A percentile compares a stretch with the other conserved stretches of the same genome.
Evolutionary conservation across 2,888 invertebrate species (phyloP).

Genomic region (Allacma fusca): DNA sequence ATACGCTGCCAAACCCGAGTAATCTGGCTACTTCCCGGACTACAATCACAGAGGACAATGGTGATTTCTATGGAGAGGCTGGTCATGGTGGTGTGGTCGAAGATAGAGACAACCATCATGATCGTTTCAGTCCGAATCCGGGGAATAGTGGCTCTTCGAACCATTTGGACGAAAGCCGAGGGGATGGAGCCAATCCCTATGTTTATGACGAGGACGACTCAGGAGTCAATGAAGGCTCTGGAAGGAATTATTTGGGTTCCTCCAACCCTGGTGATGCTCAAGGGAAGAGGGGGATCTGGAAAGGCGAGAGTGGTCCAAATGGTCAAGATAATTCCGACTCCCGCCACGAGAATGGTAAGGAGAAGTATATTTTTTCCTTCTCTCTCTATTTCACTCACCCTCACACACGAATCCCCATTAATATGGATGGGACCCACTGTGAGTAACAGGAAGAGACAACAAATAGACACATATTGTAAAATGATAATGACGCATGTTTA

Average conservation of each 20-base stretch:
- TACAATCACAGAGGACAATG: constrained; percentile 53
- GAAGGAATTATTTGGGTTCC: constrained; percentile 50
- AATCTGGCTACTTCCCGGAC: constrained; percentile 61
- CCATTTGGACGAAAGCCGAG: constrained; percentile 60
- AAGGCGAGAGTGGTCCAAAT: constrained; percentile 54
- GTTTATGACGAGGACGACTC: constrained; percentile 49
- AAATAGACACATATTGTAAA: neutral
- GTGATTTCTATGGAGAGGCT: constrained; percentile 45
- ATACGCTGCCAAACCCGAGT: constrained; percentile 61
- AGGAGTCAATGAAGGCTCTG: constrained; percentile 54
- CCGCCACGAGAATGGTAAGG: constrained; percentile 59
- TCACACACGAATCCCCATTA: neutral
- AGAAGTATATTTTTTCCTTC: neutral
- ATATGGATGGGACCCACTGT: neutral
- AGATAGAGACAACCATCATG: constrained; percentile 52
- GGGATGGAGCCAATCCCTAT: constrained; percentile 43
- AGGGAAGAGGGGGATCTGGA: constrained; percentile 61
- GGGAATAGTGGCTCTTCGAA: constrained; percentile 55
- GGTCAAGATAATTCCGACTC: constrained; percentile 58
- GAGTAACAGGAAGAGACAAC: neutral
- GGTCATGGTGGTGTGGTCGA: constrained; percentile 49
- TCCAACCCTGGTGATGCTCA: constrained; percentile 55
- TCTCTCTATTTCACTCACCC: neutral
- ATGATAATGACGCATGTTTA: constrained; percentile 27
- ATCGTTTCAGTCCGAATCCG: constrained; percentile 56